phyloP scores from a whole-genome alignment of 2,797 vertebrate genomes.

The Cetoscarus ocellatus region DNA sequence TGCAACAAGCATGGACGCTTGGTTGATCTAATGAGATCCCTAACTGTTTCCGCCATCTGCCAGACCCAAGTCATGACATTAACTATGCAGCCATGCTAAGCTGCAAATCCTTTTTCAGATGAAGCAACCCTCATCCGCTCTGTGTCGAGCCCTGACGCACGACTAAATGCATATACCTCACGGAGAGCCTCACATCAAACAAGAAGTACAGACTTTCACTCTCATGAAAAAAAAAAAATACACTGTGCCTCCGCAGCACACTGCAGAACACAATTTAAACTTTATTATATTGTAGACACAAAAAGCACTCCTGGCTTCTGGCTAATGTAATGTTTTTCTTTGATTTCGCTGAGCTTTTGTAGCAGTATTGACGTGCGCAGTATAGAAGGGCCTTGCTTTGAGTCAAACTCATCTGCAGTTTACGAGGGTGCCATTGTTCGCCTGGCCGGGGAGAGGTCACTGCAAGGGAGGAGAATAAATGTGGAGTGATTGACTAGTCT shows the following conservation, averaged over 20 bases:
- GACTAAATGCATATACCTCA: constrained; percentile 45
- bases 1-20: constrained; percentile 83
- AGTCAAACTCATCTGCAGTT: constrained; percentile 77
- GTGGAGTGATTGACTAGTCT: constrained; percentile 81
- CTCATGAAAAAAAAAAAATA: constrained; percentile 16
- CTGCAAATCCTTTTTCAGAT: constrained; percentile 72
- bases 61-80: constrained; percentile 87
- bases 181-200: constrained; percentile 26
- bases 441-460: constrained; percentile 75
- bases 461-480: constrained; percentile 76
- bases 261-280: constrained; percentile 19
- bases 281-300: constrained; percentile 21
- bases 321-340: constrained; percentile 53
- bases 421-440: constrained; percentile 74
- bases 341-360: constrained; percentile 70
- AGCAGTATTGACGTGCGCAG: constrained; percentile 68
- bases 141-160: constrained; percentile 62
- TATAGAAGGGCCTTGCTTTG: constrained; percentile 64
- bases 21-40: constrained; percentile 89
- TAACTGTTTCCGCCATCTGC: constrained; percentile 90
- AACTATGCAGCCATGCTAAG: constrained; percentile 82
- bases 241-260: constrained; percentile 9
- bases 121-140: constrained; percentile 62
- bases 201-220: constrained; percentile 14
- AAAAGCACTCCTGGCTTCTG: constrained; percentile 20